Evolutionary conservation across 1,140 invertebrate genomes (phyloP), one percentile per base, ranked within the genome.

Genomic region (Magallana angulata): DNA sequence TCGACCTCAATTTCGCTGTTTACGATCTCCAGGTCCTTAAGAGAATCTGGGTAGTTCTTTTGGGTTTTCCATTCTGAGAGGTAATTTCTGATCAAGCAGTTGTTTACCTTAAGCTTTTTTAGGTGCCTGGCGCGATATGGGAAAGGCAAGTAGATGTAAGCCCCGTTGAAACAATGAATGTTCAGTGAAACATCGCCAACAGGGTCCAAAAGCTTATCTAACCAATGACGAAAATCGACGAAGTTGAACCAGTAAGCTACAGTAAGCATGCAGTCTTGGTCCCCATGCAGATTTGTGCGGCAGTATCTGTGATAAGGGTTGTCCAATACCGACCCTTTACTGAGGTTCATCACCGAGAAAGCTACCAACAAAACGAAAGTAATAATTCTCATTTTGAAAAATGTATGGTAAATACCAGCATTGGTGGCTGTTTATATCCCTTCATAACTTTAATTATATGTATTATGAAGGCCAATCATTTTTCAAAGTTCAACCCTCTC

Each of bases 71-170:
- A 84, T 36, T 84, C 82, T 8, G 82, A 59, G n/a, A 84, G 18
- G 58, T 57, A 84, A 16, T 30, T 59, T 62, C 57, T 84, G 24
- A 84, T 60, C 82, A 84, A 30, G 60, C 82, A 84, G 57, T 62
- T 62, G 18, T 59, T 62, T 9, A 84, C 24, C 11, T 57, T 7
- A 2, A 84, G 57, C 4, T 48, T 62, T 14, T 84, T 84, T n/a
- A 84, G 58, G 58, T 62, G 59, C 8, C 57, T 84, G 12, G 82
- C 82, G n/a, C 57, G 56, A n/a, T 24, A 58, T 2, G 82, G 82
- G n/a, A 57, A 84, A 7, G 82, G 82, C n/a, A 84, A 12, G 60
- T 58, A 24, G 7, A 84, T 62, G 18, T 59, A 18, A 16, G 56
- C 82, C 11, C 82, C 82, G 14, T 18, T 9, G 5, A 58, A 24